A percentile compares a stretch with the other conserved stretches of the same genome.
These are phyloP conservation scores for Platalea minor DNA, from an alignment of 2,797 vertebrate species.

Conservation along the genomic window DNA sequence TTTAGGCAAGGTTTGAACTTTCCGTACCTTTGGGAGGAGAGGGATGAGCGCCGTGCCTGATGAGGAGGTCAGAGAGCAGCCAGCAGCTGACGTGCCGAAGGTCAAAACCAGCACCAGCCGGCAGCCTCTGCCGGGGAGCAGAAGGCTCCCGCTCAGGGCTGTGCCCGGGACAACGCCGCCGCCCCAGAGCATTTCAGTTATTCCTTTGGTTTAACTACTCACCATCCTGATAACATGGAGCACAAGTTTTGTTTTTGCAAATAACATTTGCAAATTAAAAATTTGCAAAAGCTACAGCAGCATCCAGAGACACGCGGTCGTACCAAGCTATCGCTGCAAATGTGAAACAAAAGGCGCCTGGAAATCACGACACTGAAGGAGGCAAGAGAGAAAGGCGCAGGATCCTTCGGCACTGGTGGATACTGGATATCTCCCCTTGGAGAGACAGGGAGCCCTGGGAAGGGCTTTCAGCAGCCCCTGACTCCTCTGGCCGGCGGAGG, in stretches of 20 bases:
- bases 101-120: neutral
- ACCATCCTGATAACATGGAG: neutral
- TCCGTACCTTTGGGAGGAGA: neutral
- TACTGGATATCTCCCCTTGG: neutral
- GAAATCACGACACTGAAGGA: neutral
- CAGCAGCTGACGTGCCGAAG: neutral
- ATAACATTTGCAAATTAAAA: neutral
- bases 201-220: neutral
- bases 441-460: neutral
- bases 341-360: neutral
- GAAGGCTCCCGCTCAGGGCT: neutral
- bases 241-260: neutral
- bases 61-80: neutral
- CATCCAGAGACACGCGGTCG: rapidly evolving
- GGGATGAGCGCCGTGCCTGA: neutral
- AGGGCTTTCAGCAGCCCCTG: neutral
- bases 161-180: rapidly evolving
- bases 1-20: neutral
- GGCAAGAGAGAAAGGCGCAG: neutral
- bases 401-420: neutral
- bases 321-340: rapidly evolving
- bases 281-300: neutral
- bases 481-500: neutral
- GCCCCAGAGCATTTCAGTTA: neutral
- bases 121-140: neutral